Percentiles rank a stretch among this genome's conserved stretches.
Evolutionary conservation across 2,113 vertebrate genomes (phyloP).

Genomic region (Apteryx mantelli): DNA sequence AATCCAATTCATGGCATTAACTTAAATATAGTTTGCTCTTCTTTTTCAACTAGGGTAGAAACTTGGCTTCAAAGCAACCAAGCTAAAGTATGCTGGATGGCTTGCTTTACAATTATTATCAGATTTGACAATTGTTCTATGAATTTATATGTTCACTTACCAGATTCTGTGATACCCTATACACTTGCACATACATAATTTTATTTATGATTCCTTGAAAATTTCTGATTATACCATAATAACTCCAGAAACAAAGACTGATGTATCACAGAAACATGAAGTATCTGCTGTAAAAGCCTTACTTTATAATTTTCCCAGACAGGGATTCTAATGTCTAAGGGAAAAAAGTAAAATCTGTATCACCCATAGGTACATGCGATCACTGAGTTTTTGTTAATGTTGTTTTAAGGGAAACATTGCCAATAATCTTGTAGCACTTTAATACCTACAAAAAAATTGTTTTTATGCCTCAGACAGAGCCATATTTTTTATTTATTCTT

Average conservation of each 20-base stretch:
- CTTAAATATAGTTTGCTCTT: not conserved
- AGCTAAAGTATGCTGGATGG: not conserved
- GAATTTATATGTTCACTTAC: not conserved
- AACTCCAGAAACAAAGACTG: not conserved
- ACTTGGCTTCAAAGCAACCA: not conserved
- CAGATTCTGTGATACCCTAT: not conserved
- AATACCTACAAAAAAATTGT: not conserved
- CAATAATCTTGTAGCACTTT: not conserved
- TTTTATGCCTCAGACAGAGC: not conserved
- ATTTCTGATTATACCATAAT: not conserved
- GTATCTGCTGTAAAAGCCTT: not conserved
- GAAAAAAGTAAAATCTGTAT: not conserved
- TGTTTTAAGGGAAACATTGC: not conserved
- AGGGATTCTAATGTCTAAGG: not conserved
- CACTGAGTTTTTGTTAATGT: not conserved
- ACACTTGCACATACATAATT: not conserved
- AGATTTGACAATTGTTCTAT: not conserved
- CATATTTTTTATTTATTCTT: not conserved
- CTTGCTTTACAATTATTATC: not conserved
- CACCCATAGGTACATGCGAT: not conserved
- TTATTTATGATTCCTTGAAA: not conserved
- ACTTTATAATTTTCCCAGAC: not conserved
- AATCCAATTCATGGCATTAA: not conserved
- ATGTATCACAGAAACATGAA: not conserved
- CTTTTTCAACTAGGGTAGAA: conserved; percentile 4